These are phyloP conservation scores for Oenanthe oenanthe DNA, from an alignment of 2,113 vertebrate genomes.

Conservation along the genomic window DNA sequence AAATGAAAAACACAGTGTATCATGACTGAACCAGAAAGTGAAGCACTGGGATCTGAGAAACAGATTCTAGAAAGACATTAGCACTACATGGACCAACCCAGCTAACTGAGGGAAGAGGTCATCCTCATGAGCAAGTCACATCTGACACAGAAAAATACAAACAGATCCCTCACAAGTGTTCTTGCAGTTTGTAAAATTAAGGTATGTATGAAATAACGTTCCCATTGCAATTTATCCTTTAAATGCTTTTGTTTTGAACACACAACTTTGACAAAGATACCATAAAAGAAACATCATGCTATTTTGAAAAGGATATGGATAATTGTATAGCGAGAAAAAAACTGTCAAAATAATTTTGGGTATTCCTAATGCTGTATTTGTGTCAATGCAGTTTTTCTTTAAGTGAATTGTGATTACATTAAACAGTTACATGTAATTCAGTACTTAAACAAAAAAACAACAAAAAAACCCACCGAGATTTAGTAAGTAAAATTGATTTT, in stretches of 20 bases:
- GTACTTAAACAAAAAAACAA: not conserved
- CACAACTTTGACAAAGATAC: not conserved
- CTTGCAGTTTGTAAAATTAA: not conserved
- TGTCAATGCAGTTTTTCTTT: not conserved
- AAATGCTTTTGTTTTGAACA: not conserved
- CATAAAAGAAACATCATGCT: not conserved
- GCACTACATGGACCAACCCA: not conserved
- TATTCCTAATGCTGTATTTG: not conserved
- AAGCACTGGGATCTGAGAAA: constrained; percentile 38
- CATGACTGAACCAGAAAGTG: constrained; percentile 54
- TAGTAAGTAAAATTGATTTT: not conserved
- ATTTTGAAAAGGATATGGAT: not conserved
- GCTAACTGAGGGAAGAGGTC: not conserved
- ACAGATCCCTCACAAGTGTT: not conserved
- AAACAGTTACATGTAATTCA: not conserved
- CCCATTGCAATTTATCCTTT: not conserved
- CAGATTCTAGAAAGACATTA: not conserved
- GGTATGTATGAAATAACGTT: not conserved
- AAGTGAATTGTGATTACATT: not conserved
- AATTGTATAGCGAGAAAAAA: not conserved
- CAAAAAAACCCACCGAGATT: not conserved
- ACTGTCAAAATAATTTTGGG: not conserved
- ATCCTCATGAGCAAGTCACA: not conserved
- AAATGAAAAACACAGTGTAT: constrained; percentile 71
- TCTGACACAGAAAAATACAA: not conserved